Evolutionary conservation across 2,797 vertebrate genomes (phyloP).

Genomic region (Xerus rutilus): DNA sequence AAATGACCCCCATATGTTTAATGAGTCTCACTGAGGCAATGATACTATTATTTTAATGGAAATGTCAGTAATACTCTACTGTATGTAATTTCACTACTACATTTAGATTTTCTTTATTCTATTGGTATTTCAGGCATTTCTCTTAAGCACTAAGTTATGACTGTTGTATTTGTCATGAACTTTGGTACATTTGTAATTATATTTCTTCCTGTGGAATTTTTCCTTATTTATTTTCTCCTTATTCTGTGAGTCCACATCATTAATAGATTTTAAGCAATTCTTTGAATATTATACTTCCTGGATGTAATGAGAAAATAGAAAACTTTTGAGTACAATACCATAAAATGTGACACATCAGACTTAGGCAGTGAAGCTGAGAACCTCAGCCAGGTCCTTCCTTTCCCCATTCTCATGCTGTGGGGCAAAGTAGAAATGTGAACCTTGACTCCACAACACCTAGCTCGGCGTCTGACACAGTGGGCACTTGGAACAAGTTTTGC

Average conservation of each 20-base stretch:
- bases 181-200: background rate
- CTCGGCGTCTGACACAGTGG: background rate
- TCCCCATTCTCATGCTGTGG: background rate
- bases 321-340: background rate
- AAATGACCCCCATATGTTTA: background rate
- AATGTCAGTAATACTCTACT: background rate
- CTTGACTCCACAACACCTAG: background rate
- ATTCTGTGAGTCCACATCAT: background rate
- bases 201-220: background rate
- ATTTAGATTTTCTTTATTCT: background rate
- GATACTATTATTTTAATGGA: background rate
- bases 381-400: background rate
- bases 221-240: background rate
- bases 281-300: slow-evolving; percentile 14
- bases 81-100: background rate
- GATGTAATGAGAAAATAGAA: background rate
- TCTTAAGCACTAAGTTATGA: background rate
- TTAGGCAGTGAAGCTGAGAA: background rate
- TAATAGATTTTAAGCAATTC: background rate
- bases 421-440: background rate
- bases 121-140: background rate
- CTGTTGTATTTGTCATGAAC: background rate
- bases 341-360: background rate
- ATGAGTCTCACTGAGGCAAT: background rate
- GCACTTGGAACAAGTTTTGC: background rate